A percentile compares a stretch with the other conserved stretches of the same genome.
Conservation (phyloP, 2,888 invertebrate genomes). For the Leptothorax acervorum region DNA sequence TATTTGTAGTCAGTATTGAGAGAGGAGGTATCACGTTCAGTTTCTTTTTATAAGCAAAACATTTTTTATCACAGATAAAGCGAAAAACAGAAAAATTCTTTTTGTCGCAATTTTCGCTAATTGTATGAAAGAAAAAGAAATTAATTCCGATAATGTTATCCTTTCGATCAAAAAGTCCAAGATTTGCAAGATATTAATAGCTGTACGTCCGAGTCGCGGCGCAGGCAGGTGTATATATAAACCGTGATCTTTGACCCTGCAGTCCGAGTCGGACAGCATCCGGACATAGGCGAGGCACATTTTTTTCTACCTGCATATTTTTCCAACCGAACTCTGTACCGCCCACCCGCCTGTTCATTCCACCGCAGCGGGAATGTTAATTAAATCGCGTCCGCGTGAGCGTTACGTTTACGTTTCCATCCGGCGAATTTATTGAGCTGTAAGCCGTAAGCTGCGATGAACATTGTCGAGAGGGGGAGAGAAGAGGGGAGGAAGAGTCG, state of each 20-base stretch:
- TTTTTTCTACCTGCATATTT: slow-evolving; percentile 46
- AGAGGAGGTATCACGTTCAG: neutral
- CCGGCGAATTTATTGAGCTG: slow-evolving; percentile 42
- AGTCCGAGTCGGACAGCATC: slow-evolving; percentile 35
- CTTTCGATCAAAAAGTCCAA: neutral
- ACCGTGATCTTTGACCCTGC: slow-evolving; percentile 50
- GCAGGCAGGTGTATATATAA: neutral
- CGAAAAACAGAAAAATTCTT: neutral
- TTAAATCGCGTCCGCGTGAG: slow-evolving; percentile 53
- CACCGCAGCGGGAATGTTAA: slow-evolving; percentile 57
- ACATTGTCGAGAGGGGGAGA: slow-evolving; percentile 20
- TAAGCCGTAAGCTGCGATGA: slow-evolving; percentile 32
- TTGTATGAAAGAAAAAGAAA: neutral
- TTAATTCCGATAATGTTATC: neutral
- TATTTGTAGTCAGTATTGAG: too few relatives aligned
- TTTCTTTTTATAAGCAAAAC: neutral
- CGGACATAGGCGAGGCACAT: slow-evolving; percentile 38
- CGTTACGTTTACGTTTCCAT: slow-evolving; percentile 52
- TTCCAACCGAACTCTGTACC: slow-evolving; percentile 36
- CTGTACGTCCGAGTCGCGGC: neutral
- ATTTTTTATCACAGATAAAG: neutral
- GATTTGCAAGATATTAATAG: slow-evolving; percentile 12
- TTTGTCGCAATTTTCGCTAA: neutral
- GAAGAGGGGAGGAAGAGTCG: neutral
- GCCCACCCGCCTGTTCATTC: slow-evolving; percentile 28